These are phyloP conservation scores for Heliconius ismenius DNA, from an alignment of 2,888 invertebrate species.

Conservation along the genomic window DNA sequence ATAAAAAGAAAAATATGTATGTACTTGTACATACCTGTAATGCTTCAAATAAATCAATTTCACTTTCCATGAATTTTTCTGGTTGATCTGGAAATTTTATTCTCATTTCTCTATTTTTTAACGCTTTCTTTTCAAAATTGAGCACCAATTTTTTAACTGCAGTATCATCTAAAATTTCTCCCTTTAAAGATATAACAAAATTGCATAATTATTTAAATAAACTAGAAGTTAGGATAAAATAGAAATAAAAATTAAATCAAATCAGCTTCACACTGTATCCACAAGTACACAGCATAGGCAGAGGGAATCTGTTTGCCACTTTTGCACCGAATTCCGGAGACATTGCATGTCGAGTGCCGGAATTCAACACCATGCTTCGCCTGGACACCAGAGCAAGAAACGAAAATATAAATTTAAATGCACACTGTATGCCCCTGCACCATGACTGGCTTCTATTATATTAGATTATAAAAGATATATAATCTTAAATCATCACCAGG, in stretches of 20 bases:
- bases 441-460: no score
- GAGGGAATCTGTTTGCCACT: no score
- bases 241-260: no score
- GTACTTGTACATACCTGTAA: conserved; percentile 83
- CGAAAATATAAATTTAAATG: no score
- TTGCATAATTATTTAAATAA: neutral
- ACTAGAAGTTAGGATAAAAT: neutral
- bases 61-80: conserved; percentile 99
- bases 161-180: conserved; percentile 93
- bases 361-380: no score
- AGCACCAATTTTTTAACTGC: conserved; percentile 93
- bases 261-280: no score
- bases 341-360: no score
- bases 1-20: neutral
- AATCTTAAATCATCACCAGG: neutral
- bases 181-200: conserved; percentile 67
- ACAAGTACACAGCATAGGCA: no score
- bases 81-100: conserved; percentile 98
- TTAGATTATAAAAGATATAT: neutral
- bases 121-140: conserved; percentile 95
- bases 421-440: no score
- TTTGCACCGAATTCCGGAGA: no score
- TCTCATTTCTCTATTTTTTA: conserved; percentile 98
- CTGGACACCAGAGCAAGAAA: no score
- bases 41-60: conserved; percentile 94